Conservation (phyloP, 2,113 vertebrate genomes). For the Cathartes aura region DNA sequence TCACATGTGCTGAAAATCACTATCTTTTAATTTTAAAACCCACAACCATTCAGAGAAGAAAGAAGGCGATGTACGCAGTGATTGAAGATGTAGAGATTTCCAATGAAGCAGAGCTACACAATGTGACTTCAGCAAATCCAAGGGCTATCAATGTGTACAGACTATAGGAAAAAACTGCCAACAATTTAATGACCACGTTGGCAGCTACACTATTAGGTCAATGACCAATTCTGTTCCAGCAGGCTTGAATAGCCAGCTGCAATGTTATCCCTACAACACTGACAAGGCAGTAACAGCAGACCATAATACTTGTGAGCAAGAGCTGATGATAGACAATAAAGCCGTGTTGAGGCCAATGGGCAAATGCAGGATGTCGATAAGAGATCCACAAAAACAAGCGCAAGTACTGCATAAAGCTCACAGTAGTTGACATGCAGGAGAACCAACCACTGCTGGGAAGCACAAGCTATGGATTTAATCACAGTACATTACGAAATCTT, state of each 20-base stretch:
- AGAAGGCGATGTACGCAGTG: not conserved
- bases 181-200: not conserved
- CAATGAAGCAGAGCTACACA: not conserved
- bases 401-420: not conserved
- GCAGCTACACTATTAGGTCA: not conserved
- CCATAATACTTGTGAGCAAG: not conserved
- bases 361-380: not conserved
- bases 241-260: not conserved
- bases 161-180: not conserved
- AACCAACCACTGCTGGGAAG: not conserved
- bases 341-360: not conserved
- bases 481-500: not conserved
- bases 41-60: not conserved
- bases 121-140: not conserved
- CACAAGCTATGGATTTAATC: not conserved
- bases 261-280: not conserved
- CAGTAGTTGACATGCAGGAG: not conserved
- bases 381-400: not conserved
- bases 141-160: not conserved
- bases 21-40: not conserved
- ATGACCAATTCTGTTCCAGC: slow-evolving; percentile 12
- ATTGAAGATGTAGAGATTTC: not conserved
- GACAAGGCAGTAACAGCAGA: slow-evolving; percentile 12
- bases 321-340: not conserved
- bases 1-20: not conserved